Conservation (phyloP, 2,888 invertebrate species). For the Harmothoe impar region DNA sequence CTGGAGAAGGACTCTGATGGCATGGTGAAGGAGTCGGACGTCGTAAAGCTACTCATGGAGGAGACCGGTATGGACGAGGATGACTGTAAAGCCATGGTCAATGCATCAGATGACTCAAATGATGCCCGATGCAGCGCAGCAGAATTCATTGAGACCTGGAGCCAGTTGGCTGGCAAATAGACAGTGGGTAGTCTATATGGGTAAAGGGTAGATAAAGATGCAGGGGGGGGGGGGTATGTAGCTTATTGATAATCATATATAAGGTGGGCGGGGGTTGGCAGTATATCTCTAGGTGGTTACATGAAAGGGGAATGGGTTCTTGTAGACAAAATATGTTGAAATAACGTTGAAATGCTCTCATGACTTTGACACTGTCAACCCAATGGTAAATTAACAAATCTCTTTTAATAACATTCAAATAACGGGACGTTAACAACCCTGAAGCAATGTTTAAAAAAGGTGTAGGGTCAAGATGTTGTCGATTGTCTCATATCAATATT, state of each 20-base stretch:
- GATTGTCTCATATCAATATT: no score
- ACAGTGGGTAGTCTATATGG: no score
- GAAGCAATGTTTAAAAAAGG: no score
- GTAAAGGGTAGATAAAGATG: no score
- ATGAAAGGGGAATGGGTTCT: not conserved
- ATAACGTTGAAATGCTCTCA: no score
- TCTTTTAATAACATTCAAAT: no score
- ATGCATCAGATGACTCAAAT: not conserved
- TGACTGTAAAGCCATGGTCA: slow-evolving; percentile 10
- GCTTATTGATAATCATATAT: not conserved
- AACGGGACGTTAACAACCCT: no score
- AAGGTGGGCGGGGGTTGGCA: not conserved
- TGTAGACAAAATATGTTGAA: not conserved
- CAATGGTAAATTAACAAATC: no score
- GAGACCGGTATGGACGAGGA: slow-evolving; percentile 54
- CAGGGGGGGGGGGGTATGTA: not conserved
- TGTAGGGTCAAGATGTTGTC: no score
- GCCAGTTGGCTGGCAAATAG: not conserved
- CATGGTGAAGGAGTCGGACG: not conserved
- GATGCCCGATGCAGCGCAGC: not conserved
- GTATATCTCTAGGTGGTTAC: not conserved
- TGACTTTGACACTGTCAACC: no score
- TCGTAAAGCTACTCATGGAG: not conserved
- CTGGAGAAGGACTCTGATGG: slow-evolving; percentile 38
- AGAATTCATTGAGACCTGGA: slow-evolving; percentile 21